phyloP scores from a whole-genome alignment of 2,888 invertebrate genomes.

The Globia sparganii region DNA sequence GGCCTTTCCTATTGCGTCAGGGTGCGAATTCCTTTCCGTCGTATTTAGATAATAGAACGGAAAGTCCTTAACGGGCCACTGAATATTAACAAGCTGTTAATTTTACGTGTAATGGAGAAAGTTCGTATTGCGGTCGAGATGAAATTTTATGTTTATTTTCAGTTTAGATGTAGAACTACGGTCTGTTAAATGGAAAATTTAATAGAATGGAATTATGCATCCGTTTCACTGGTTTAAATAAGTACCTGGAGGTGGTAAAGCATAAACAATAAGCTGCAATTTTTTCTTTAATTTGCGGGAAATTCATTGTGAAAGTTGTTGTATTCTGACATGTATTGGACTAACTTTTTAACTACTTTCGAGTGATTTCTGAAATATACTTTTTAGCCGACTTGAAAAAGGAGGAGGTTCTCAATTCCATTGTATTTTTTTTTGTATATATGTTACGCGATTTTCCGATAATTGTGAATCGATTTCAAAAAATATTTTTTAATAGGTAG shows the following conservation, averaged over 20 bases:
- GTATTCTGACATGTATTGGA: no score
- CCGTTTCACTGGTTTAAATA: slow-evolving; percentile 6
- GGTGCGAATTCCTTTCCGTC: slow-evolving; percentile 22
- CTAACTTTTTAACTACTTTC: not conserved
- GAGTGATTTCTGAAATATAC: not conserved
- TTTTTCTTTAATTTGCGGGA: not conserved
- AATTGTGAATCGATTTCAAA: no score
- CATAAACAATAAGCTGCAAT: not conserved
- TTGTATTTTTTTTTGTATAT: no score
- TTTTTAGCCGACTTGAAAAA: no score
- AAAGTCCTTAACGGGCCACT: slow-evolving; percentile 39
- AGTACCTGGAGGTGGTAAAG: not conserved
- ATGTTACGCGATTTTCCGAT: no score
- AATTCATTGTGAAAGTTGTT: not conserved
- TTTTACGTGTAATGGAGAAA: slow-evolving; percentile 58
- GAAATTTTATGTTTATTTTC: slow-evolving; percentile 57
- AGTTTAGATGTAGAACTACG: slow-evolving; percentile 21
- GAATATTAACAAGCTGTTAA: slow-evolving; percentile 62
- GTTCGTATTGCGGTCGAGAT: slow-evolving; percentile 54
- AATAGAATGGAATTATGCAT: slow-evolving; percentile 1
- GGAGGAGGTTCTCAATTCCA: no score
- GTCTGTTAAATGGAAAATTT: slow-evolving; percentile 31
- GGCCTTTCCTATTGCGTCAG: slow-evolving; percentile 19
- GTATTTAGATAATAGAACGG: slow-evolving; percentile 55
- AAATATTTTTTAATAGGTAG: no score